Percentiles rank a stretch among this genome's conserved stretches.
These are phyloP conservation scores for Microtus ochrogaster DNA, from an alignment of 2,113 vertebrate genomes.

Conservation along the genomic window DNA sequence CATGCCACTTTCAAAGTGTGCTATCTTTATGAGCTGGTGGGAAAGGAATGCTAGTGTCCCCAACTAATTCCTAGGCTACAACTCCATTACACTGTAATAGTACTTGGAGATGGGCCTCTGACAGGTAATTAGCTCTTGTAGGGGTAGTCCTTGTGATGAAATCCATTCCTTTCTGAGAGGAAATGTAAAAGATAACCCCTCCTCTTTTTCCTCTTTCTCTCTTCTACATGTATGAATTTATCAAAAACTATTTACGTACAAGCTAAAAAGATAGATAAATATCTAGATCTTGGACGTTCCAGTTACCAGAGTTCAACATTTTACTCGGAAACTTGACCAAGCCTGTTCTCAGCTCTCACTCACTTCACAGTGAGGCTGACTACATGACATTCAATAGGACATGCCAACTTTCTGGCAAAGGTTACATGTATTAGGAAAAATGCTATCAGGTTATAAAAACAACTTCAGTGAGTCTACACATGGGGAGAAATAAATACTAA, in stretches of 20 bases:
- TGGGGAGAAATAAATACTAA: background rate
- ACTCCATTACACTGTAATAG: fast-evolving
- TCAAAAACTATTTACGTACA: background rate
- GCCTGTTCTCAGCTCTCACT: background rate
- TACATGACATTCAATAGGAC: background rate
- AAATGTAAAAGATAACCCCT: background rate
- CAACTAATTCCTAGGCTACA: background rate
- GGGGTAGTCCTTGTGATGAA: fast-evolving
- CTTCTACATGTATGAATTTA: fast-evolving
- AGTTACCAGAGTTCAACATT: background rate
- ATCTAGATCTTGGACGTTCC: background rate
- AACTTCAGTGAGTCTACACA: background rate
- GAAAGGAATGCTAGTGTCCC: too few species aligned
- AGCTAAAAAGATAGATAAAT: background rate
- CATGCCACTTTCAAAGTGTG: background rate
- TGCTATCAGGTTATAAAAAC: background rate
- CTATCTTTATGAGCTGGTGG: background rate
- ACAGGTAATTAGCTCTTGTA: background rate
- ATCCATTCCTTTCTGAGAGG: background rate
- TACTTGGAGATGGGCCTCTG: background rate
- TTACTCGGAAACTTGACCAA: background rate
- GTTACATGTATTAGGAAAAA: background rate
- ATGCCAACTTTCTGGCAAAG: background rate
- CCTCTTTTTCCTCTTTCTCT: background rate
- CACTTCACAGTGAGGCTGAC: background rate